Percentiles rank a stretch among this genome's conserved stretches.
phyloP scores from a whole-genome alignment of 1,140 invertebrate genomes.

The Oedothorax gibbosus region DNA sequence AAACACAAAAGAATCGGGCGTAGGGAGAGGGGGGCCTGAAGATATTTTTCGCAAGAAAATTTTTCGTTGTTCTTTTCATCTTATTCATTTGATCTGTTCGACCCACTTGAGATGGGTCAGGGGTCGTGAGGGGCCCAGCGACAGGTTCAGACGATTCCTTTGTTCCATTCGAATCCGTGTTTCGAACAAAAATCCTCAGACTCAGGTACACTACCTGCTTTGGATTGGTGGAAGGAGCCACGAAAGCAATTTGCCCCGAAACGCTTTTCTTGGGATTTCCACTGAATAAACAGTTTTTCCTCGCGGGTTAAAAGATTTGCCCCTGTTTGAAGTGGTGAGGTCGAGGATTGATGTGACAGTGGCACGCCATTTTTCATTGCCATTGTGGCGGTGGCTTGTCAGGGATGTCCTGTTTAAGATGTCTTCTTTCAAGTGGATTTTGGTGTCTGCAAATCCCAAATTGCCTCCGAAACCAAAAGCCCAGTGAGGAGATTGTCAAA shows the following conservation, averaged over 20 bases:
- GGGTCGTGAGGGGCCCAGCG: conserved; percentile 28
- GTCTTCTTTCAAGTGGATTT: too few relatives aligned
- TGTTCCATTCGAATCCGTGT: conserved; percentile 5
- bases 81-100: conserved; percentile 43
- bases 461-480: too few relatives aligned
- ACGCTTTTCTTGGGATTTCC: too few relatives aligned
- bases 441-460: too few relatives aligned
- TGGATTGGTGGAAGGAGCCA: too few relatives aligned
- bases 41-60: conserved; percentile 28
- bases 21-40: neutral
- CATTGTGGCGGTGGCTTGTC: too few relatives aligned
- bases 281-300: neutral
- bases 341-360: too few relatives aligned
- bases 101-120: conserved; percentile 16
- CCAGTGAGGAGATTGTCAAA: too few relatives aligned
- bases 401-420: too few relatives aligned
- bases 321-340: too few relatives aligned
- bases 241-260: too few relatives aligned
- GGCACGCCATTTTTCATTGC: too few relatives aligned
- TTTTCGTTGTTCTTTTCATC: conserved; percentile 26
- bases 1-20: neutral
- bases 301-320: neutral
- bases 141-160: conserved; percentile 13
- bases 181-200: neutral
- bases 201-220: neutral